Percentiles rank a stretch among this genome's conserved stretches.
phyloP scores from a whole-genome alignment of 2,888 invertebrate genomes.

The Ophion ventricosus region DNA sequence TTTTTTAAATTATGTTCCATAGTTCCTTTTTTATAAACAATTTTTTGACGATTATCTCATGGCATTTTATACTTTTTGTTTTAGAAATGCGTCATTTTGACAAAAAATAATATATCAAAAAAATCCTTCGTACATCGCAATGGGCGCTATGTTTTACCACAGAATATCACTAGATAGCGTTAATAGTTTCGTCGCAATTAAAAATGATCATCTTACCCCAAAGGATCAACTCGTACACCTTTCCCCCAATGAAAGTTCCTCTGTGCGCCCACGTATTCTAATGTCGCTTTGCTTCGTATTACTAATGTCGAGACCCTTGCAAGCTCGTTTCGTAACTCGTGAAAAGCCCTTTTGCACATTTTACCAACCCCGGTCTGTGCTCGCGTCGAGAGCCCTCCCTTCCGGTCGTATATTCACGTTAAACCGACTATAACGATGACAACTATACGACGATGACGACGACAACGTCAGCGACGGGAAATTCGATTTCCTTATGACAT shows the following conservation, averaged over 20 bases:
- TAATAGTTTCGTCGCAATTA: no score
- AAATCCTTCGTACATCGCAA: no score
- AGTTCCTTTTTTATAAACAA: no score
- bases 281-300: constrained; percentile 39
- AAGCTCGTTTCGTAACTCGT: constrained; percentile 59
- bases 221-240: no score
- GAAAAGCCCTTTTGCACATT: constrained; percentile 53
- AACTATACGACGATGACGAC: constrained; percentile 57
- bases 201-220: no score
- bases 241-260: constrained; percentile 2
- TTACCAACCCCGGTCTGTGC: constrained; percentile 24
- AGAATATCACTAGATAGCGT: no score
- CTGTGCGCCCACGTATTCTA: constrained; percentile 10
- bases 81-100: no score
- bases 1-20: no score
- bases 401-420: constrained; percentile 56
- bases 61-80: no score
- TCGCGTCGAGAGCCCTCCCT: constrained; percentile 40
- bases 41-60: no score
- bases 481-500: constrained; percentile 58
- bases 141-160: no score
- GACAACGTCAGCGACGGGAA: constrained; percentile 56
- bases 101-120: no score
- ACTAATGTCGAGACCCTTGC: constrained; percentile 46
- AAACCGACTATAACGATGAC: constrained; percentile 63